Base-by-base conservation (phyloP, 2,888 invertebrate species). In the Plutella xylostella region DNA sequence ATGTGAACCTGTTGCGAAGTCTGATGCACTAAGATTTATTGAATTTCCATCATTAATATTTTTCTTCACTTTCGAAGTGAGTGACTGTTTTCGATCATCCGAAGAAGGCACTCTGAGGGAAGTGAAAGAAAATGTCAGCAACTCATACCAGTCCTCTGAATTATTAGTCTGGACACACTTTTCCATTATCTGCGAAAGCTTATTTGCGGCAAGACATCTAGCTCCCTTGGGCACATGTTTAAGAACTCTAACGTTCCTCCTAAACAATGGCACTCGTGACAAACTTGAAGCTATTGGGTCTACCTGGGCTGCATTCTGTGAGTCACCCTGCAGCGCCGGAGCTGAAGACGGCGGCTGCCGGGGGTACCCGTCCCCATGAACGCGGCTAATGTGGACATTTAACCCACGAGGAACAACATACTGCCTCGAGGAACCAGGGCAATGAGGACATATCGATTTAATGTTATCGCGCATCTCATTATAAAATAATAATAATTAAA, bases 191-290 rank as follows among this genome's bases (percentile, higher is more conserved):
- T 11, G 11, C 12, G 17, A 12, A 1, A 49, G 28, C 22, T 37
- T 49, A 0, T 37, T 40, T 9, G 49, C 46, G 4, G 49, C 49
- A 1, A 47, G 20, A 20, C 17, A 35, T 12, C 49, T 43, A 11
- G 46, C 46, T 6, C 46, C 48, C 21, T 45, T 46, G 3, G 46
- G 46, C 2, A 48, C 20, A 12, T 42, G 46, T 17, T 33, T 41
- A 3, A 48, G n/a, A 1, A 46, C 46, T 12, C 42, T 37, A 12
- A 48, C 25, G 5, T 14, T 38, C 4, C 7, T 17, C 5, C 5
- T 15, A 7, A 25, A 25, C 25, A 25, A 25, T n/a, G n/a, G n/a
- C n/a, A n/a, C n/a, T n/a, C n/a, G n/a, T n/a, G n/a, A n/a, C n/a
- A n/a, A n/a, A n/a, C n/a, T n/a, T n/a, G n/a, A n/a, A 25, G 25